Percentiles rank a stretch among this genome's conserved stretches.
Evolutionary conservation across 1,140 invertebrate species (phyloP).

Genomic region (Brachystomella parvula): DNA sequence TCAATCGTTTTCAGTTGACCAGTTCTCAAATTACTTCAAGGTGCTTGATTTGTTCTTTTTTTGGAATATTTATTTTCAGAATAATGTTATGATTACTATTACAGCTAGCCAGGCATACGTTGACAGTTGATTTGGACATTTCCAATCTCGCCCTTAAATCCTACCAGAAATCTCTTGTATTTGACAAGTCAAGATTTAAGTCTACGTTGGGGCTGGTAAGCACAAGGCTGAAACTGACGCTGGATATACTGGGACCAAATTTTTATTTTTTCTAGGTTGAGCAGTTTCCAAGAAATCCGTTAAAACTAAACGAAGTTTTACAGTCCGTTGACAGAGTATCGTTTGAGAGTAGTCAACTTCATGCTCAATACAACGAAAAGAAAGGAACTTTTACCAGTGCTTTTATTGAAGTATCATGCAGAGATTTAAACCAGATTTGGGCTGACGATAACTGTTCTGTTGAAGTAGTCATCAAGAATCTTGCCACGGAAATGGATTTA

Average conservation of each 20-base stretch:
- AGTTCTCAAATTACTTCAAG: conserved; percentile 38
- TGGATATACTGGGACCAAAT: background rate
- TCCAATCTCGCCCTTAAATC: conserved; percentile 31
- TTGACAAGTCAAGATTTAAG: conserved; percentile 31
- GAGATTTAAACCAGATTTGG: conserved; percentile 24
- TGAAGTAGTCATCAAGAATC: conserved; percentile 31
- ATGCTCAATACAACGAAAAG: conserved; percentile 31
- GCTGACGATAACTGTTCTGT: conserved; percentile 24
- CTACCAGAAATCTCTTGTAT: conserved; percentile 26
- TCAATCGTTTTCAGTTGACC: conserved; percentile 36
- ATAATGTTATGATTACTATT: conserved; percentile 8
- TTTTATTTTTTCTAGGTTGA: conserved; percentile 25
- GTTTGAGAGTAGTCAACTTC: conserved; percentile 32
- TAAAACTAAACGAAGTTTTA: conserved; percentile 23
- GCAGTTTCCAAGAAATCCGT: conserved; percentile 13
- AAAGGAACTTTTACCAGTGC: conserved; percentile 23
- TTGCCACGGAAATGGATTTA: conserved; percentile 23
- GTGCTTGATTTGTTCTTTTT: conserved; percentile 20
- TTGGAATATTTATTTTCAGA: background rate
- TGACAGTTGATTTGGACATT: conserved; percentile 36
- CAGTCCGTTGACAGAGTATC: conserved; percentile 20
- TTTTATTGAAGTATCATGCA: conserved; percentile 28
- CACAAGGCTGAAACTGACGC: background rate
- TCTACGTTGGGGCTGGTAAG: conserved; percentile 32
- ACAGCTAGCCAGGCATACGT: conserved; percentile 24